Evolutionary conservation across 2,113 vertebrate genomes (phyloP), one percentile per base, ranked within the genome.

Genomic region (Rhodinocichla rosea): DNA sequence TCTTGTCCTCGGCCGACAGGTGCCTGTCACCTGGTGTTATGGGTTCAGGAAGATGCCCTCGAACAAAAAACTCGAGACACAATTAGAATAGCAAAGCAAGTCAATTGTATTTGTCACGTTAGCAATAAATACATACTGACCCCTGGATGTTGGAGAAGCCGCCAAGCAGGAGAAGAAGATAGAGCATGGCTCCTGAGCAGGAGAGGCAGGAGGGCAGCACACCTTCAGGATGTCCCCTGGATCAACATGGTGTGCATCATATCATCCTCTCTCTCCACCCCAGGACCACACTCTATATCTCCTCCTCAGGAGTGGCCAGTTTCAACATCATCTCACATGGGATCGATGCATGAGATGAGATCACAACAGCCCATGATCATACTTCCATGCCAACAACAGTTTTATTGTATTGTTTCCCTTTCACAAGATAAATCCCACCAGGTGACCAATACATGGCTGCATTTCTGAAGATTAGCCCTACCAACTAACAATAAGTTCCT

Each of bases 41-140:
- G 3, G 21, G 19, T 53, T 35, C 21, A 2, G 47, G 37, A 28
- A 32, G 23, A 63, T 28, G 19, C 30, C 30, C 1, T 1, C 42
- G 14, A 30, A 78, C 30, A 78, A 42, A 64, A 28, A 42, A 17
- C 19, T 28, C 12, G 17, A 28, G 11, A 64, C 1, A 1, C 11
- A n/a, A 14, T 42, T 47, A 53, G 37, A 42, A 42, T 9, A 78
- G 32, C 7, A 78, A n/a, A 35, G 19, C 15, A 78, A 52, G 30
- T 52, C 4, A n/a, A 53, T 64, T 64, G 42, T 13, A 52, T n/a
- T 64, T n/a, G 47, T 22, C 1, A 0, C 1, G 0, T 52, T n/a
- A 28, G 14, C 47, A 33, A n/a, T 40, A 40, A 42, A 52, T 42
- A 42, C 32, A 23, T 78, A 42, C 19, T 0, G 8, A 53, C 32